phyloP scores from a whole-genome alignment of 2,113 vertebrate genomes.

The Bombycilla garrulus region DNA sequence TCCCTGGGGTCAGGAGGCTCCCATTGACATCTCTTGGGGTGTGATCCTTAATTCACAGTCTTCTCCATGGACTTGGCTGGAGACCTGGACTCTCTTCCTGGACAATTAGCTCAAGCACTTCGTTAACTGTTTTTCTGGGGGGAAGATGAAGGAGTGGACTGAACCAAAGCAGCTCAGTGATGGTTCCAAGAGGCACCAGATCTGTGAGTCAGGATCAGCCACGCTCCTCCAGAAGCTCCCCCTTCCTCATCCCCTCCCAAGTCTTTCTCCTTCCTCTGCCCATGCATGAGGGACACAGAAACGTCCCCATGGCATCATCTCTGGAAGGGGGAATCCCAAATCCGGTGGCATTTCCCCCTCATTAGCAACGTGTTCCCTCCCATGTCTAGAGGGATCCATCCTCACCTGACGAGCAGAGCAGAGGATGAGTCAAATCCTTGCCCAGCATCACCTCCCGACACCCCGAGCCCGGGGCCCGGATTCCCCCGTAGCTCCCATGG shows the following conservation, averaged over 20 bases:
- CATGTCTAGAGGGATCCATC: not conserved
- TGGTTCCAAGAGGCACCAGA: not conserved
- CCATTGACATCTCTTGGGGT: not conserved
- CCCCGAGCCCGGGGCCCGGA: not conserved
- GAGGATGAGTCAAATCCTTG: not conserved
- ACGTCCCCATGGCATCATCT: not conserved
- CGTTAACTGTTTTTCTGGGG: not conserved
- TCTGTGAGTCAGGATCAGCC: not conserved
- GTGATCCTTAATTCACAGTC: not conserved
- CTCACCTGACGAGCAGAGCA: not conserved
- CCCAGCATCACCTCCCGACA: not conserved
- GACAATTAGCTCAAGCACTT: not conserved
- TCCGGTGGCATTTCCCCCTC: rapidly evolving
- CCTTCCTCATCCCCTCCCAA: not conserved
- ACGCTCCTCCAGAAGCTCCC: not conserved
- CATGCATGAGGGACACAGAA: not conserved
- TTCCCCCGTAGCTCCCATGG: not conserved
- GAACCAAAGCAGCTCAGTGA: not conserved
- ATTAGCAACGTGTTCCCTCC: not conserved
- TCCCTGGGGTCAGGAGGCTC: not conserved
- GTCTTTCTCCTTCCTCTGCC: not conserved
- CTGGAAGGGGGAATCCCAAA: not conserved
- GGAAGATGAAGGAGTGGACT: not conserved
- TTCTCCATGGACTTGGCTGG: not conserved
- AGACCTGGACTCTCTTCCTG: not conserved